A percentile compares a stretch with the other conserved stretches of the same genome.
These are phyloP conservation scores for Catostomus latipinnis DNA, from an alignment of 2,797 vertebrate genomes.

Conservation along the genomic window DNA sequence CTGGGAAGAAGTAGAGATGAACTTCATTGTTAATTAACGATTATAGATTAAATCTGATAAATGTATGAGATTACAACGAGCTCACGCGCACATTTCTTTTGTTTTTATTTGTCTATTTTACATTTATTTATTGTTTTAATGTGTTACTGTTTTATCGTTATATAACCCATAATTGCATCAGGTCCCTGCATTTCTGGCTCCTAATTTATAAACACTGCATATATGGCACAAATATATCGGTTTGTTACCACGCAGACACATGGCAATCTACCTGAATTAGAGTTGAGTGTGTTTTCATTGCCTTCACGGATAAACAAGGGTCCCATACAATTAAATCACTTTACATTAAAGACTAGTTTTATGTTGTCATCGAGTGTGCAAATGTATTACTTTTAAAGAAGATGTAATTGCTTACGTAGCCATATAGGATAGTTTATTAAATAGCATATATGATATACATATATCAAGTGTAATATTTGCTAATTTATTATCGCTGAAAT, in stretches of 20 bases:
- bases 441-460: not conserved
- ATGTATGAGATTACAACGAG: not conserved
- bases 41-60: constrained; percentile 5
- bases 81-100: not conserved
- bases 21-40: constrained; percentile 64
- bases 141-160: not conserved
- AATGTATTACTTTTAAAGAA: too few relatives aligned
- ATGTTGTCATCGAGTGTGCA: not conserved
- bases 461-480: not conserved
- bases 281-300: not conserved
- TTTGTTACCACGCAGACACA: not conserved
- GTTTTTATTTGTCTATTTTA: not conserved
- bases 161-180: not conserved
- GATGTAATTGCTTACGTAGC: too few relatives aligned
- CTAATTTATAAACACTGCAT: too few relatives aligned
- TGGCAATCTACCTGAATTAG: not conserved
- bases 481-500: not conserved
- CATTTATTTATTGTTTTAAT: not conserved
- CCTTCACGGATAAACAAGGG: not conserved
- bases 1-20: constrained; percentile 56
- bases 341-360: not conserved
- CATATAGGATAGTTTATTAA: too few relatives aligned
- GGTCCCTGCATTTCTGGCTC: too few relatives aligned
- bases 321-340: not conserved
- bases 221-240: not conserved